Evolutionary conservation across 2,888 invertebrate genomes (phyloP), one percentile per base, ranked within the genome.

Genomic region (Isoperla grammatica): DNA sequence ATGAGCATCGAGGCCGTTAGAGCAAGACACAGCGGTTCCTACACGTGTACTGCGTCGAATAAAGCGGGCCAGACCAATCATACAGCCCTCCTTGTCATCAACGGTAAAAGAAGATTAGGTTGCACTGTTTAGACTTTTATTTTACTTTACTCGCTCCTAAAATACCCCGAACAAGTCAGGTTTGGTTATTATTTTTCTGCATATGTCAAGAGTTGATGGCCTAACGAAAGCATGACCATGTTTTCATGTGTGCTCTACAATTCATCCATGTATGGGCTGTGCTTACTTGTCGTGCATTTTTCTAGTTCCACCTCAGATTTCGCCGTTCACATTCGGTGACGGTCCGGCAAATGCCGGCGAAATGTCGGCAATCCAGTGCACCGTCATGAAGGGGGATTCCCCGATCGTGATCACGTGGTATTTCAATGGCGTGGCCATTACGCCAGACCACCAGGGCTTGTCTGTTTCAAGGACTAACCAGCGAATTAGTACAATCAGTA

Each of bases 321-420:
- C 80, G 67, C 82, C 82, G 57, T 83, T 84, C 71, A 75, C 75
- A 70, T 80, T 83, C 63, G 72, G 70, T 67, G 80, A 80, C 71
- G 82, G 83, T 71, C 79, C 82, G 63, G 77, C 84, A 59, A 80
- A 81, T 73, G 81, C 83, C 65, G 85, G 85, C 56, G 84, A 85
- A 70, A 79, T 81, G 67, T 79, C 82, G 64, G 82, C 81, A 65
- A 77, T 85, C 67, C 76, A 72, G 63, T 86, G 86, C 75, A 78
- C 82, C 66, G 79, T 84, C 64, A 79, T 79, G 48, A 83, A 84
- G 73, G 86, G 88, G 58, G 88, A 88, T 71, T 73, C 78, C 63
- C 88, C 88, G 54, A 79, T 92, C 61, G 80, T 80, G 65, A 84
- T 92, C 61, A 80, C 79, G 55, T 92, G 91, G 91, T 81, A 81